Evolutionary conservation across 2,113 vertebrate species (phyloP).

Genomic region (Zosterops hypoxanthus): DNA sequence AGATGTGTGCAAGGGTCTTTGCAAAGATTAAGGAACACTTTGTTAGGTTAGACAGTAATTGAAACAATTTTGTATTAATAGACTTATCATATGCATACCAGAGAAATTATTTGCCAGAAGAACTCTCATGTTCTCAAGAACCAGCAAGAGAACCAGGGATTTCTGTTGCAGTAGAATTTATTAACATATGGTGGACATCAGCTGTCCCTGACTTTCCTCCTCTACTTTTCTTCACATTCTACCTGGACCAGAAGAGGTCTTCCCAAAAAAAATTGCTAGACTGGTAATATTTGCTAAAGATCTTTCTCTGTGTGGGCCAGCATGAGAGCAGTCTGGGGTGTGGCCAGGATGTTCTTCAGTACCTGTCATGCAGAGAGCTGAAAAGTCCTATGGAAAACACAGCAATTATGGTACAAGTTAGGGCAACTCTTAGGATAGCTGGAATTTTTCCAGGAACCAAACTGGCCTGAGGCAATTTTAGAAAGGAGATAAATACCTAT

Average conservation of each 20-base stretch:
- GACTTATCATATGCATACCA: not conserved
- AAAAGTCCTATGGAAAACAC: not conserved
- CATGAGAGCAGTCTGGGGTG: not conserved
- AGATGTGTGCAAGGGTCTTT: not conserved
- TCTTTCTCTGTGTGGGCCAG: fast-evolving
- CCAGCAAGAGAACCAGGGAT: not conserved
- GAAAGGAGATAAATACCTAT: not conserved
- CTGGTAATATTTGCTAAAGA: not conserved
- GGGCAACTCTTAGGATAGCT: not conserved
- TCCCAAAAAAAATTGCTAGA: not conserved
- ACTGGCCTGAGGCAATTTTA: not conserved
- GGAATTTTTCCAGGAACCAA: constrained; percentile 12
- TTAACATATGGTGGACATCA: not conserved
- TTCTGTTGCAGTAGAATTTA: not conserved
- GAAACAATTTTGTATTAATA: not conserved
- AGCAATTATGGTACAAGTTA: not conserved
- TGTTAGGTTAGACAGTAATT: not conserved
- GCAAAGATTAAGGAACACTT: not conserved
- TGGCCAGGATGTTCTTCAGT: not conserved
- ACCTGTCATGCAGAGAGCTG: not conserved
- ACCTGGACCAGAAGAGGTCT: not conserved
- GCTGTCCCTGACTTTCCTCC: not conserved
- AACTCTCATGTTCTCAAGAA: too few species aligned
- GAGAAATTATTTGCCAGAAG: not conserved
- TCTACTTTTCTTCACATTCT: not conserved